Percentiles rank a stretch among this genome's conserved stretches.
These are phyloP conservation scores for Nasonia oneida DNA, from an alignment of 2,888 invertebrate species.

Conservation along the genomic window DNA sequence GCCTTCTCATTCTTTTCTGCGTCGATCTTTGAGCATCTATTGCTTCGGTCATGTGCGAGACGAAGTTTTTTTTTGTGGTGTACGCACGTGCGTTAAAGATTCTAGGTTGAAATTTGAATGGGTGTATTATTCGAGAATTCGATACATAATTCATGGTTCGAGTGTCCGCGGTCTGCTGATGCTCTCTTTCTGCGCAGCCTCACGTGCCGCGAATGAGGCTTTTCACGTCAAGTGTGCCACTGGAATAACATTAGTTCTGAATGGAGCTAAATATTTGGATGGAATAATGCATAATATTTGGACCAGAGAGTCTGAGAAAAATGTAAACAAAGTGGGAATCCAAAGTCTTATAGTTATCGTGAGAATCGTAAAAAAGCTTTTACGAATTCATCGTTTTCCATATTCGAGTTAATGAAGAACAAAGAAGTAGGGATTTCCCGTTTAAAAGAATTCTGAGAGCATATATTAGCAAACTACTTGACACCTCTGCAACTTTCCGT, in stretches of 20 bases:
- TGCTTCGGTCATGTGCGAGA: background rate
- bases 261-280: background rate
- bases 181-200: background rate
- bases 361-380: background rate
- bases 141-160: slow-evolving; percentile 16
- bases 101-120: background rate
- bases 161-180: background rate
- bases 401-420: background rate
- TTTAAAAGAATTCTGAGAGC: background rate
- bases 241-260: background rate
- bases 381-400: background rate
- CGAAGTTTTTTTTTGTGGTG: background rate
- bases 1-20: background rate
- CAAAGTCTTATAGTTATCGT: background rate
- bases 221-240: slow-evolving; percentile 9
- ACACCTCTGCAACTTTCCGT: background rate
- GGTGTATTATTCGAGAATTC: background rate
- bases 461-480: background rate
- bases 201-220: background rate
- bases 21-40: background rate
- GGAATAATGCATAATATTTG: slow-evolving; percentile 9
- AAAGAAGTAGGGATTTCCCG: background rate
- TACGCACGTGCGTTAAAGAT: background rate
- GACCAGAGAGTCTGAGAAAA: background rate
- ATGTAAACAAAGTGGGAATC: background rate